These are phyloP conservation scores for Alligator mississippiensis DNA, from an alignment of 2,113 vertebrate species.

Conservation along the genomic window DNA sequence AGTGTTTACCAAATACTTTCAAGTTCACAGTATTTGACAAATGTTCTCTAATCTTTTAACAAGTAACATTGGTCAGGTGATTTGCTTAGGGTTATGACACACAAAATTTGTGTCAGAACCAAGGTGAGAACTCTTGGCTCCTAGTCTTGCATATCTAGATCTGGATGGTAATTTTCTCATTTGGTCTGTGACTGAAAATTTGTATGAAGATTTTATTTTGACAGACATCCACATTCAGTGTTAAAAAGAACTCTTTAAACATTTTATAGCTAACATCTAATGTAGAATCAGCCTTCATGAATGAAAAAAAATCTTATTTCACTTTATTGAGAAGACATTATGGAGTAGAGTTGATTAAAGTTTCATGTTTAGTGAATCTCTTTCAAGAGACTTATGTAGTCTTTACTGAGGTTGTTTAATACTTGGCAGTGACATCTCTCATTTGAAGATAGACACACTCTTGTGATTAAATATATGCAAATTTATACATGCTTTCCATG, in stretches of 20 bases:
- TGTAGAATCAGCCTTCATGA: not conserved
- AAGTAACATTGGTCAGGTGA: not conserved
- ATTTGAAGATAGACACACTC: slow-evolving; percentile 9
- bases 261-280: not conserved
- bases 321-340: slow-evolving; percentile 27
- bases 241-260: not conserved
- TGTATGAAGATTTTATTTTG: not conserved
- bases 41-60: not conserved
- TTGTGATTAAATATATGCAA: slow-evolving; percentile 52
- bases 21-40: not conserved
- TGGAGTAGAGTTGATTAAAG: slow-evolving; percentile 39
- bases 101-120: not conserved
- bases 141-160: not conserved
- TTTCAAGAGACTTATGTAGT: slow-evolving; percentile 34
- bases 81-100: not conserved
- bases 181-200: not conserved
- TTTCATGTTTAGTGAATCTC: slow-evolving; percentile 22
- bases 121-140: not conserved
- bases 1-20: not conserved
- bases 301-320: slow-evolving; percentile 9
- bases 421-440: slow-evolving; percentile 23
- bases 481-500: slow-evolving; percentile 34
- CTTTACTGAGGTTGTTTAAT: slow-evolving; percentile 27
- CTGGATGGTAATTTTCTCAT: not conserved
- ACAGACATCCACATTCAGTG: fast-evolving